These are phyloP conservation scores for Drosophila oshimai DNA, from an alignment of 1,140 invertebrate species.

Conservation along the genomic window DNA sequence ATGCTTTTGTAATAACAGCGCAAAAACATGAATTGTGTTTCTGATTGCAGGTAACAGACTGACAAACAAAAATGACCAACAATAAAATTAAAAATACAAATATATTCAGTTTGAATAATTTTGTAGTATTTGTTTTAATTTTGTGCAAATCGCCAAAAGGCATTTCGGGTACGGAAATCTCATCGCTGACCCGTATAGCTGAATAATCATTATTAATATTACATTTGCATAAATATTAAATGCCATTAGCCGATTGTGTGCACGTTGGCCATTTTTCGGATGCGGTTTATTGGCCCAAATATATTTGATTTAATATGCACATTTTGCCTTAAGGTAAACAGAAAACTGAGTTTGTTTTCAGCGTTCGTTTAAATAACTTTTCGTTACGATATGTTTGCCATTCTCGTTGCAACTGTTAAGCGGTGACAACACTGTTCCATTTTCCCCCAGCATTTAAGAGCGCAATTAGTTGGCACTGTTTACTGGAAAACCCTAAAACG, in stretches of 20 bases:
- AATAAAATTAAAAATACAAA: background rate
- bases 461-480: slow-evolving; percentile 32
- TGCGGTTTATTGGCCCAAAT: slow-evolving; percentile 9
- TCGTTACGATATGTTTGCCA: background rate
- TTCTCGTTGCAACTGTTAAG: background rate
- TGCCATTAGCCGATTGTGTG: slow-evolving; percentile 23
- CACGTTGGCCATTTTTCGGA: slow-evolving; percentile 1
- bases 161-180: slow-evolving; percentile 2
- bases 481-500: slow-evolving; percentile 53
- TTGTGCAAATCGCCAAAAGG: background rate
- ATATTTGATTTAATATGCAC: slow-evolving; percentile 4
- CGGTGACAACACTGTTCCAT: background rate
- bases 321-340: background rate
- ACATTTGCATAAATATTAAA: slow-evolving; percentile 67
- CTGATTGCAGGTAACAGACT: background rate
- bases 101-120: too few species aligned
- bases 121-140: background rate
- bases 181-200: background rate
- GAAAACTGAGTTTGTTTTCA: background rate
- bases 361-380: background rate
- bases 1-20: background rate
- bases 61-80: background rate
- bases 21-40: background rate
- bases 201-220: slow-evolving; percentile 60
- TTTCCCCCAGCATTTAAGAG: background rate